Evolutionary conservation across 2,888 invertebrate species (phyloP).

Genomic region (Philopedon plagiatum): DNA sequence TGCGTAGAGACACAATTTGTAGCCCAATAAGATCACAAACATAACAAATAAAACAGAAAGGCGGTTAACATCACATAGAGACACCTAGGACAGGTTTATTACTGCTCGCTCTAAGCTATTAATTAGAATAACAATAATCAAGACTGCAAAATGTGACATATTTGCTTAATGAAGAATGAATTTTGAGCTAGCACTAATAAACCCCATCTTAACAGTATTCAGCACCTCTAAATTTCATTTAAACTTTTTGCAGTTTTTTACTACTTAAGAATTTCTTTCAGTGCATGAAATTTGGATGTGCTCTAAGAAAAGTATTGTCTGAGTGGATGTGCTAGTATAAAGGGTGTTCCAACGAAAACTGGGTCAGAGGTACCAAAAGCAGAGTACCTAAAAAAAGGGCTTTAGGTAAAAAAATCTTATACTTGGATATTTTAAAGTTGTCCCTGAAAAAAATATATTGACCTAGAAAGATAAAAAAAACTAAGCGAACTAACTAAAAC

Average conservation of each 20-base stretch:
- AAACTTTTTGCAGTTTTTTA: neutral
- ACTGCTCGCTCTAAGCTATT: neutral
- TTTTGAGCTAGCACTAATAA: neutral
- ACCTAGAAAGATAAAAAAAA: neutral
- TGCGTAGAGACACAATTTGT: slow-evolving; percentile 20
- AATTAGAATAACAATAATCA: no score
- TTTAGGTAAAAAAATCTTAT: neutral
- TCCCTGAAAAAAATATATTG: slow-evolving; percentile 8
- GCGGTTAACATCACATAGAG: slow-evolving; percentile 26
- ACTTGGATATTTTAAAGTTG: neutral
- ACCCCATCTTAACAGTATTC: neutral
- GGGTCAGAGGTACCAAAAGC: slow-evolving; percentile 23
- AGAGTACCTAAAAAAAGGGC: slow-evolving; percentile 21
- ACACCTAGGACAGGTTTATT: neutral
- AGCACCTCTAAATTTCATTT: slow-evolving; percentile 43
- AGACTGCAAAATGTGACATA: no score
- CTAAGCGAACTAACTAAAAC: slow-evolving; percentile 21
- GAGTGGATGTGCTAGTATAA: slow-evolving; percentile 50
- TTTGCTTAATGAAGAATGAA: no score
- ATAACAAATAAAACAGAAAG: slow-evolving; percentile 27
- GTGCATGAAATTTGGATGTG: slow-evolving; percentile 40
- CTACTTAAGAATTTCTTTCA: neutral
- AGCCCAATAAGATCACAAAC: slow-evolving; percentile 33
- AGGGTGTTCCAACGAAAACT: slow-evolving; percentile 48
- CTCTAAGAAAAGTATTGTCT: slow-evolving; percentile 18